A percentile compares a stretch with the other conserved stretches of the same genome.
Conservation (phyloP, 2,113 vertebrate species). For the Potamarius usumacintae region DNA sequence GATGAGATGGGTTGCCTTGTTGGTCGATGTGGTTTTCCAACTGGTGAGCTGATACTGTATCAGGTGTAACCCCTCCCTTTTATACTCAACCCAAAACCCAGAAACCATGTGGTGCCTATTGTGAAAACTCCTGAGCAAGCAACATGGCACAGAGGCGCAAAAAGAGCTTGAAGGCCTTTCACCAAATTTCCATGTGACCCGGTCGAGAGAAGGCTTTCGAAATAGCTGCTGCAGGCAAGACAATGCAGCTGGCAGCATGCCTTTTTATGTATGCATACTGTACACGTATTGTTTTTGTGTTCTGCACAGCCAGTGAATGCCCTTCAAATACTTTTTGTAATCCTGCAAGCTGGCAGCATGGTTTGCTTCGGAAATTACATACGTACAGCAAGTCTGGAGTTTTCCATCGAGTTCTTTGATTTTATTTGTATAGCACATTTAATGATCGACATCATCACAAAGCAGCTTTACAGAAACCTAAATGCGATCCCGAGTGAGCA, state of each 20-base stretch:
- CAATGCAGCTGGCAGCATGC: slow-evolving; percentile 17
- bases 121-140: slow-evolving; percentile 69
- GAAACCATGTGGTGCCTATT: slow-evolving; percentile 62
- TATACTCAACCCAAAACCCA: slow-evolving; percentile 33
- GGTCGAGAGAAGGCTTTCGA: slow-evolving; percentile 27
- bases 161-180: slow-evolving; percentile 30
- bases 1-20: not conserved
- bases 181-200: slow-evolving; percentile 20
- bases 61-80: slow-evolving; percentile 1
- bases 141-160: slow-evolving; percentile 58
- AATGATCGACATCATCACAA: not conserved
- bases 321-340: not conserved
- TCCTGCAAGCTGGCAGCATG: slow-evolving; percentile 14
- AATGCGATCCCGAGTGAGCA: not conserved
- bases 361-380: not conserved
- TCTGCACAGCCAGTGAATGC: not conserved
- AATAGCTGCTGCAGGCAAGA: slow-evolving; percentile 12
- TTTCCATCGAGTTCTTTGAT: not conserved
- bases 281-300: not conserved
- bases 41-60: not conserved
- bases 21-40: not conserved
- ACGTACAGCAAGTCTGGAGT: not conserved
- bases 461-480: not conserved
- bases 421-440: not conserved
- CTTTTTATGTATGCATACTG: not conserved